A percentile compares a stretch with the other conserved stretches of the same genome.
Conservation (phyloP, 2,888 invertebrate genomes). For the Resseliella maxima region DNA sequence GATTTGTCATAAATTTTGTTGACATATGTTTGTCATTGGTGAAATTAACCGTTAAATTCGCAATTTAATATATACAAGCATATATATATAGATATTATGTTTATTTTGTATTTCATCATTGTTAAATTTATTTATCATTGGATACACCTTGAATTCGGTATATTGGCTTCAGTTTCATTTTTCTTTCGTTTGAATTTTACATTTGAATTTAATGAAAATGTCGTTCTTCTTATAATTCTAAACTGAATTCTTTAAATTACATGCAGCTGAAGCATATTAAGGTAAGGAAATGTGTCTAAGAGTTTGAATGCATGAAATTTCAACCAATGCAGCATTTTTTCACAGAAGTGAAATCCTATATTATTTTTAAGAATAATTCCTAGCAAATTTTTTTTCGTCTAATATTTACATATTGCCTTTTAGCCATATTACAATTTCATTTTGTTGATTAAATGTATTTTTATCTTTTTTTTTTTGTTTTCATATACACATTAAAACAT, state of each 20-base stretch:
- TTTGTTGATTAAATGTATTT: neutral
- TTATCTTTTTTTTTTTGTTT: neutral
- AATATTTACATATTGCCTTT: neutral
- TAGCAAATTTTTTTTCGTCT: neutral
- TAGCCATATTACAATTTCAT: neutral
- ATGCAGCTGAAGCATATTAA: conserved; percentile 55
- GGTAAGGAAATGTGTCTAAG: conserved; percentile 19
- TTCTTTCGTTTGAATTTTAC: conserved; percentile 27
- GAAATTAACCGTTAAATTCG: no score
- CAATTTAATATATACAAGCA: no score
- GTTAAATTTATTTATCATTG: no score
- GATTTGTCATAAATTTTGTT: no score
- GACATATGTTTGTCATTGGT: no score
- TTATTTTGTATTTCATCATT: no score
- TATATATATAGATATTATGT: no score
- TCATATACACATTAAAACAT: no score
- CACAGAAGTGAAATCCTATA: no score
- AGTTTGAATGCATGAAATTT: neutral
- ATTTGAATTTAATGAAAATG: neutral
- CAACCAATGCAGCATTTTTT: no score
- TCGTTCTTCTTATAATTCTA: conserved; percentile 2
- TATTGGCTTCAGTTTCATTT: neutral
- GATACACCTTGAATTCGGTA: no score
- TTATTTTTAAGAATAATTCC: no score
- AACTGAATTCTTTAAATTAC: conserved; percentile 22